These are phyloP conservation scores for Idaea aversata DNA, from an alignment of 2,888 invertebrate species.

Conservation along the genomic window DNA sequence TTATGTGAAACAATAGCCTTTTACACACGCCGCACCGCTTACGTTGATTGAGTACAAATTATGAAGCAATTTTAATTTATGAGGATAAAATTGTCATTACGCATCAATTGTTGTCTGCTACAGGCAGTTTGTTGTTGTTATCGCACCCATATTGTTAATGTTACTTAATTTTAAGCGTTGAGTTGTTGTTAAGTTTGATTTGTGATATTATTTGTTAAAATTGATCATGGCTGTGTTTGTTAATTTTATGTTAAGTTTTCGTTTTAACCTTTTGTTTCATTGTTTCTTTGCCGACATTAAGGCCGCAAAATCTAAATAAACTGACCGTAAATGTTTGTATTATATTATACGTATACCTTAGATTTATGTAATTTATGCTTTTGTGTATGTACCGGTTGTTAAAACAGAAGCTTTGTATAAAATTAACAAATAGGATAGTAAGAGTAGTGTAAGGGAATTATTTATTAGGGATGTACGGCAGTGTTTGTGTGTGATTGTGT, in stretches of 20 bases:
- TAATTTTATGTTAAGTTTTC: conserved; percentile 80
- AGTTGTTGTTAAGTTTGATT: conserved; percentile 72
- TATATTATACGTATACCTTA: conserved; percentile 32
- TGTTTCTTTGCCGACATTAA: conserved; percentile 71
- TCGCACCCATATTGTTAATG: conserved; percentile 45
- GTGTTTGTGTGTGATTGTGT: conserved; percentile 60
- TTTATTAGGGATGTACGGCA: conserved; percentile 65
- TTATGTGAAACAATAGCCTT: conserved; percentile 24
- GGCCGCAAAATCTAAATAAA: conserved; percentile 44
- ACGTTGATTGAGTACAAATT: conserved; percentile 21
- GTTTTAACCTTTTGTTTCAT: conserved; percentile 65
- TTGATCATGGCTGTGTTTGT: conserved; percentile 75
- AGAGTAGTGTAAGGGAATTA: conserved; percentile 30
- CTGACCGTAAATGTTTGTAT: conserved; percentile 28
- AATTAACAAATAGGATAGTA: conserved; percentile 78
- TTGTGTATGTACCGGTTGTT: conserved; percentile 57
- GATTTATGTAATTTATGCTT: conserved; percentile 36
- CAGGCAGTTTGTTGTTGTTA: conserved; percentile 31
- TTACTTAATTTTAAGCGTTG: conserved; percentile 70
- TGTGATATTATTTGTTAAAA: conserved; percentile 60
- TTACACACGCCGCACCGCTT: conserved; percentile 11
- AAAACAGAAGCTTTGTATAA: conserved; percentile 80
- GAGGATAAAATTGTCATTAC: conserved; percentile 66
- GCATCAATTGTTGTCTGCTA: conserved; percentile 41
- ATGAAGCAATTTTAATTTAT: conserved; percentile 19